Conservation (phyloP, 2,113 vertebrate species). For the Porphyrio hochstetteri region DNA sequence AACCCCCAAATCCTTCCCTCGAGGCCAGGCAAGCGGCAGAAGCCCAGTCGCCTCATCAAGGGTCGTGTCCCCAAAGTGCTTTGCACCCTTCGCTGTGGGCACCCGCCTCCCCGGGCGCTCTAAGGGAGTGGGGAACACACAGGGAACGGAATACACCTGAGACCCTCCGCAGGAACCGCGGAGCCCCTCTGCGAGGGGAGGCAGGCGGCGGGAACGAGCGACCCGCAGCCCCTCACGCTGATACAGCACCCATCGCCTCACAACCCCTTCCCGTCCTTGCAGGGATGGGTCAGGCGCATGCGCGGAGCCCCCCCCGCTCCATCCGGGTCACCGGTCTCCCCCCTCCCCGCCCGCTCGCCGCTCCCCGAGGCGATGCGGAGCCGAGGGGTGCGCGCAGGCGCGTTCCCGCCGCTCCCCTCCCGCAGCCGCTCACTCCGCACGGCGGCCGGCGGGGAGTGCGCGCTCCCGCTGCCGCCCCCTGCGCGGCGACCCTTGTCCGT, state of each 20-base stretch:
- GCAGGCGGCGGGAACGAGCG: no score
- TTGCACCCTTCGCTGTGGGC: not conserved
- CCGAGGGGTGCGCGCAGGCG: not conserved
- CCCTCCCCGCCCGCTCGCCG: not conserved
- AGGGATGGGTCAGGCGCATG: not conserved
- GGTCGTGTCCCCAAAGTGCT: not conserved
- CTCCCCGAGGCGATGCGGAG: not conserved
- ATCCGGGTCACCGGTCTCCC: conserved; percentile 4
- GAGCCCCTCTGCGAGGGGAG: not conserved
- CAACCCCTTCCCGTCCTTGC: rapidly evolving
- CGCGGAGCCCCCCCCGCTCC: not conserved
- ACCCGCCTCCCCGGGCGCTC: not conserved
- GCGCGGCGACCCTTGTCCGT: not conserved
- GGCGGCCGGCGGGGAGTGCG: not conserved
- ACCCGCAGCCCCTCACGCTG: not conserved
- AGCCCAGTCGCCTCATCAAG: not conserved
- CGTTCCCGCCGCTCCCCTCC: not conserved
- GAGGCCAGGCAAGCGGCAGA: rapidly evolving
- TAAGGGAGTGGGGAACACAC: no score
- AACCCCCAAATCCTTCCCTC: not conserved
- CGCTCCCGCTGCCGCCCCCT: not conserved
- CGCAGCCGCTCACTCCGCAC: not conserved
- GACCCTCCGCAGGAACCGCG: not conserved
- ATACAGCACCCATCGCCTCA: no score
- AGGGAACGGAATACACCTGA: no score